Conservation (phyloP, 2,888 invertebrate genomes). For the Drosophila vallismaia region DNA sequence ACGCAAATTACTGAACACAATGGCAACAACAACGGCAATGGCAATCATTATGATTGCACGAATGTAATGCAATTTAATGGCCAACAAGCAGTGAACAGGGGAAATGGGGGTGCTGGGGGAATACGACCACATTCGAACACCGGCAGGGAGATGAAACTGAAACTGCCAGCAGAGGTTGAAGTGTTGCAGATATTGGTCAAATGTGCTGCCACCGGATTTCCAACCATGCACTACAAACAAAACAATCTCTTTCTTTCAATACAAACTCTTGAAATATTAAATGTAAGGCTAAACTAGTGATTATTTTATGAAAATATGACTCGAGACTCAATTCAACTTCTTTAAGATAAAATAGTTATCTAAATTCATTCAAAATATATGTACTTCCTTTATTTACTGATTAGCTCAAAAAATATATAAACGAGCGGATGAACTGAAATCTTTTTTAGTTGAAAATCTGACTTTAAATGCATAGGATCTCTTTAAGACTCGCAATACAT, state of each 20-base stretch:
- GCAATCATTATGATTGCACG: slow-evolving; percentile 38
- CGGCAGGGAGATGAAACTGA: slow-evolving; percentile 26
- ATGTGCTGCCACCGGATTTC: slow-evolving; percentile 54
- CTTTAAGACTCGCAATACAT: no score
- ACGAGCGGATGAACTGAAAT: no score
- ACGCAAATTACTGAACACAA: slow-evolving; percentile 57
- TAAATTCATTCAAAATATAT: background rate
- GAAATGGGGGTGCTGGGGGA: slow-evolving; percentile 35
- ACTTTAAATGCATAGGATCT: no score
- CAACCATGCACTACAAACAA: slow-evolving; percentile 2
- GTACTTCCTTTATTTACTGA: background rate
- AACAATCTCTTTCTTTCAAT: background rate
- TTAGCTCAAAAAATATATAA: background rate
- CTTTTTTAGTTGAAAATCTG: no score
- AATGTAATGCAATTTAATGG: slow-evolving; percentile 75
- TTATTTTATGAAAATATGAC: background rate
- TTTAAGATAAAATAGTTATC: no score
- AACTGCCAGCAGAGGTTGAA: slow-evolving; percentile 65
- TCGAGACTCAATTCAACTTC: no score
- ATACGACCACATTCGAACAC: slow-evolving; percentile 51
- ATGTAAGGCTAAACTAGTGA: no score
- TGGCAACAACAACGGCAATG: slow-evolving; percentile 31
- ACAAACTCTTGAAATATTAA: background rate
- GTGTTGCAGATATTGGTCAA: slow-evolving; percentile 78
- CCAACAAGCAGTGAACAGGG: slow-evolving; percentile 29